Base-by-base conservation (phyloP, 1,140 invertebrate species). In the Drosophila subobscura region DNA sequence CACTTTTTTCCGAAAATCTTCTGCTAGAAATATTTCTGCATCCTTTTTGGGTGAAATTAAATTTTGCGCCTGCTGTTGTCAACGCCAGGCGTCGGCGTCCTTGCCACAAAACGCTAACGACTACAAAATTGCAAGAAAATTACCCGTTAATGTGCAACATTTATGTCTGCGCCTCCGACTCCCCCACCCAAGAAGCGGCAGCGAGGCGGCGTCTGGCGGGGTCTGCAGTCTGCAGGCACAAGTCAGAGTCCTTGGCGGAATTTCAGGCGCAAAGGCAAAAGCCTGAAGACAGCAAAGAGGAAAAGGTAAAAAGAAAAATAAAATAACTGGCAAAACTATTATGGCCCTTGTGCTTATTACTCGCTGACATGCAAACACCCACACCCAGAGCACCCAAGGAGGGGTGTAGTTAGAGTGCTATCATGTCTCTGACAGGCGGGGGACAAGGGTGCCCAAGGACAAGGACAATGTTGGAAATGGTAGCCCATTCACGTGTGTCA, bases 91-190 rank as follows among this genome's bases (percentile, higher is more conserved):
- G 76, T 68, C 72, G 59, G 54, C 64, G 81, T 86, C 83, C 73
- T 78, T 81, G 84, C 84, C 84, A 76, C 84, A 88, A 88, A 89
- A 84, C 77, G 85, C 85, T 90, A 90, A 90, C 83, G 88, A 90
- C 88, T 90, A 90, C 81, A 80, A 88, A 88, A 90, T 90, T 90
- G 81, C 88, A 90, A 88, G 81, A 90, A 90, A 90, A 88, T 90
- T 90, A 80, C 83, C 83, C 88, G 79, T 88, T 90, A 90, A 90
- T 90, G 88, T 86, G 78, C 86, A 89, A 77, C 80, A 89, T 85
- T 89, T 89, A 89, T 89, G 84, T 72, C 75, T 77, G 75, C 59
- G 16, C 16, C 16, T 20, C 0, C 16, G 16, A 20, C 16, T 20
- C 16, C 16, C 16, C 16, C 68, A 65, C 53, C 71, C 71, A 77